Conservation (phyloP, 2,797 vertebrate species). For the Stomatorhinus walkeri region DNA sequence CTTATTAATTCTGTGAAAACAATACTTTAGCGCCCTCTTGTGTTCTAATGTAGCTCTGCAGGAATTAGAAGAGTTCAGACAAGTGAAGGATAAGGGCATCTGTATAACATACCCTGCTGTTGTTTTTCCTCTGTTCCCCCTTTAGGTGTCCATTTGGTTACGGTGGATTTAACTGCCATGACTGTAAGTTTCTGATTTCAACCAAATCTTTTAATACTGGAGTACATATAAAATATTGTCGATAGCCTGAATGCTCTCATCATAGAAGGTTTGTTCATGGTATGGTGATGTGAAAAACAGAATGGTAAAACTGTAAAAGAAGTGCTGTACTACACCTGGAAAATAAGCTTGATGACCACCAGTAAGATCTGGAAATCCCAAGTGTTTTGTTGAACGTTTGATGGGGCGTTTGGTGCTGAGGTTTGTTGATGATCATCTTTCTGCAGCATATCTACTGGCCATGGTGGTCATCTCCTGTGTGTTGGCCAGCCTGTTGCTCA, state of each 20-base stretch:
- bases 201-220: background rate
- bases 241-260: background rate
- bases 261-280: background rate
- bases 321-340: background rate
- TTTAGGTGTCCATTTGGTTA: constrained; percentile 64
- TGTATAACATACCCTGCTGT: background rate
- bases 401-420: background rate
- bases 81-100: background rate
- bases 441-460: constrained; percentile 57
- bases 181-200: constrained; percentile 54
- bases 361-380: background rate
- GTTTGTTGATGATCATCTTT: background rate
- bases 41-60: background rate
- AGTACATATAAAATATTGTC: background rate
- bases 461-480: constrained; percentile 66
- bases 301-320: background rate
- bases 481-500: constrained; percentile 58
- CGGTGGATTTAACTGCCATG: constrained; percentile 63
- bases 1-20: background rate
- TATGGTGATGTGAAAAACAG: background rate
- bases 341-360: background rate
- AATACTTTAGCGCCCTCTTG: background rate
- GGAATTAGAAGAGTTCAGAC: background rate
- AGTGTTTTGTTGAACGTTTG: background rate
- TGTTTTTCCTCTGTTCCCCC: background rate